Base-by-base conservation (phyloP, 1,140 invertebrate genomes). In the Cherax quadricarinatus region DNA sequence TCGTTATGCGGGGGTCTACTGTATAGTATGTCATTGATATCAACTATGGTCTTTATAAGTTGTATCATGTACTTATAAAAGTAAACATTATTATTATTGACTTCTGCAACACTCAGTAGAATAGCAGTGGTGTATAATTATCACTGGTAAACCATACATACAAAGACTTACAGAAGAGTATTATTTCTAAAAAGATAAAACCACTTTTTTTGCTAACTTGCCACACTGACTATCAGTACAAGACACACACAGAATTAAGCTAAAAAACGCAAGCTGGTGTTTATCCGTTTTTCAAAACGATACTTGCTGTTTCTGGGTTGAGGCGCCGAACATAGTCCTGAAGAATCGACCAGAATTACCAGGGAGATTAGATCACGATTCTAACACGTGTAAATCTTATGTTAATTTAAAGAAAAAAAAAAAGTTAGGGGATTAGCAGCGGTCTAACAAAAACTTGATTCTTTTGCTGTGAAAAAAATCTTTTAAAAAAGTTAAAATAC, bases 251-350 rank as follows among this genome's bases (percentile, higher is more conserved):
- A 81, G 85, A 79, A 86, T 41, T n/a, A 89, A 81, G 78, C 84
- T 81, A 81, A 21, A 21, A 24, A 70, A 51, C 57, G 60, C 73
- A 62, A 86, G 84, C 90, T 87, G 82, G 51, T 70, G 16, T 60
- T 18, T 66, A 66, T 66, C 80, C 53, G 81, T 49, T 91, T 62
- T 91, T 57, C 66, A 60, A 86, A 86, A 81, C 57, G 79, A 91
- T 91, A 91, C 90, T 91, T 91, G 90, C 90, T 91, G 84, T 91
- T 91, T 91, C 90, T 91, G 90, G 90, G 90, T 79, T 91, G 90
- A 82, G 62, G 90, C 75, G 90, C 90, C 70, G 90, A 91, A 84
- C 90, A 91, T 82, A 91, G 90, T 91, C 90, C 90, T 91, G 90
- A 91, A 91, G 90, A 91, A 70, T 87, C 53, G 41, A 87, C 62